These are phyloP conservation scores for Habroteleia sp. DNA, from an alignment of 2,888 invertebrate species.

Conservation along the genomic window DNA sequence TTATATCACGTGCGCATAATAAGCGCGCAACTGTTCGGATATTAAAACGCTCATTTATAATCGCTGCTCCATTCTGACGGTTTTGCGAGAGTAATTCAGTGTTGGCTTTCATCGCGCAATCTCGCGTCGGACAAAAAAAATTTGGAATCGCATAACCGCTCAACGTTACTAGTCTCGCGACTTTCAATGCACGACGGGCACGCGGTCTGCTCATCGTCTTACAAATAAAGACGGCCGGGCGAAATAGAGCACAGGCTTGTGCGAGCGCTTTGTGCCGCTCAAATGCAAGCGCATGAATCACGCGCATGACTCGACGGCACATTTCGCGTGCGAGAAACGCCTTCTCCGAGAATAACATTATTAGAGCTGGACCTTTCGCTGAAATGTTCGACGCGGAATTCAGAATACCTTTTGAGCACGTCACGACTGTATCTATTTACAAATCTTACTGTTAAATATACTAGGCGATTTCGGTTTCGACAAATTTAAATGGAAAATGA, in stretches of 20 bases:
- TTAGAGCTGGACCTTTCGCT: slow-evolving; percentile 49
- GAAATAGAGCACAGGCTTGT: slow-evolving; percentile 47
- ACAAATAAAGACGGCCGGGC: slow-evolving; percentile 25
- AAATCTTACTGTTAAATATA: neutral
- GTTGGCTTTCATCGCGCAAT: slow-evolving; percentile 39
- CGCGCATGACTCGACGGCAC: slow-evolving; percentile 33
- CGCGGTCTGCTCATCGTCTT: neutral
- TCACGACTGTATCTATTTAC: neutral
- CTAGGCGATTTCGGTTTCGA: too few relatives aligned
- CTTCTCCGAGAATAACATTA: slow-evolving; percentile 52
- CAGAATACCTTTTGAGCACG: slow-evolving; percentile 2
- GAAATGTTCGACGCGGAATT: slow-evolving; percentile 31
- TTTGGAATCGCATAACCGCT: too few relatives aligned
- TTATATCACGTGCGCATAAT: too few relatives aligned
- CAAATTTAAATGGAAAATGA: too few relatives aligned
- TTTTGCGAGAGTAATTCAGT: slow-evolving; percentile 9
- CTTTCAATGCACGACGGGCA: slow-evolving; percentile 12
- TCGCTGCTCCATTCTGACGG: slow-evolving; percentile 5
- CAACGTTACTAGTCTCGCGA: too few relatives aligned
- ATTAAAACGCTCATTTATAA: slow-evolving; percentile 31
- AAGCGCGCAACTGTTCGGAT: too few relatives aligned
- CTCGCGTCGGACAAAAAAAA: slow-evolving; percentile 7
- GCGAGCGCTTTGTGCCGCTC: slow-evolving; percentile 30
- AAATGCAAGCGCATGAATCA: slow-evolving; percentile 55
- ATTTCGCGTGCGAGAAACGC: slow-evolving; percentile 23